phyloP scores from a whole-genome alignment of 2,888 invertebrate species.

The Dexiosoma caninum region DNA sequence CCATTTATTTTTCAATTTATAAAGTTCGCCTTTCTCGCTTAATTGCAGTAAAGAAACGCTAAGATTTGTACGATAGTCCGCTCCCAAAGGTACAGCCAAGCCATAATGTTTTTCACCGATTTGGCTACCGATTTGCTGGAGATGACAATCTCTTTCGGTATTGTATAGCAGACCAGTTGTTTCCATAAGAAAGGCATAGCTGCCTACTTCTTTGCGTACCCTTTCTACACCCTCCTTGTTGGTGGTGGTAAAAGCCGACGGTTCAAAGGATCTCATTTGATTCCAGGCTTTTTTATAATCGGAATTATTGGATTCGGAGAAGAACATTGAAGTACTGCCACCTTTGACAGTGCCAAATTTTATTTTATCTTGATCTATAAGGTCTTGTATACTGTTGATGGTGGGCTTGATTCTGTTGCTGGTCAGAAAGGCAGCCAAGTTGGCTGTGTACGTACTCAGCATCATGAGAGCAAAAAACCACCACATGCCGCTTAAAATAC shows the following conservation, averaged over 20 bases:
- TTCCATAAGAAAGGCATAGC: conserved; percentile 97
- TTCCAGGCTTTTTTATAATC: conserved; percentile 94
- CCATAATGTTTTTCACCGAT: conserved; percentile 96
- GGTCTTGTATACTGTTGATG: conserved; percentile 92
- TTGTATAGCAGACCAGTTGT: conserved; percentile 95
- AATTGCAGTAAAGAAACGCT: conserved; percentile 93
- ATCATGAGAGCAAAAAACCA: conserved; percentile 96
- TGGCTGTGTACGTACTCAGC: conserved; percentile 95
- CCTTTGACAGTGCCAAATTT: conserved; percentile 93
- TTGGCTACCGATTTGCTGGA: conserved; percentile 87
- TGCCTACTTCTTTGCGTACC: conserved; percentile 85
- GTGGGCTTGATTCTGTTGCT: conserved; percentile 92
- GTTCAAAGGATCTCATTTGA: conserved; percentile 89
- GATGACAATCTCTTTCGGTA: conserved; percentile 87
- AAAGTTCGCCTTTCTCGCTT: conserved; percentile 91
- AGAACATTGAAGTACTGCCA: conserved; percentile 95
- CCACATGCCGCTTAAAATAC: conserved; percentile 93
- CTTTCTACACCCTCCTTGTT: conserved; percentile 91
- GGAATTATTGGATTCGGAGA: conserved; percentile 90
- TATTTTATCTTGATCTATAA: conserved; percentile 94
- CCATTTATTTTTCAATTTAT: conserved; percentile 92
- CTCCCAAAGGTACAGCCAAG: conserved; percentile 91
- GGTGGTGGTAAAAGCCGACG: conserved; percentile 86
- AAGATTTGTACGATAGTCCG: conserved; percentile 87
- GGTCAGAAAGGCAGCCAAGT: conserved; percentile 94